phyloP scores from a whole-genome alignment of 2,113 vertebrate genomes.

The Silurus glanis region DNA sequence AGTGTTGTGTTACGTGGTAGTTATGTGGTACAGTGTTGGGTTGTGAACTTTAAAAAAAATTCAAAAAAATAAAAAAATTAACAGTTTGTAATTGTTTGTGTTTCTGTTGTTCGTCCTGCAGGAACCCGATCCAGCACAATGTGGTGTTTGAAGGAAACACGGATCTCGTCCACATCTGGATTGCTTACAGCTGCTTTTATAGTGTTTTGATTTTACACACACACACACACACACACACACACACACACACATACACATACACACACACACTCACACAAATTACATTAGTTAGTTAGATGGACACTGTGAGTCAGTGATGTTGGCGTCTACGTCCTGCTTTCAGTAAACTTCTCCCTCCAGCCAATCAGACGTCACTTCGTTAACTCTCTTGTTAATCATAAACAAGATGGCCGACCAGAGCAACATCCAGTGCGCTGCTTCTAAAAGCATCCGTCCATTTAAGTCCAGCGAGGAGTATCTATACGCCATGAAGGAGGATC shows the following conservation, averaged over 20 bases:
- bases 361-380: constrained; percentile 54
- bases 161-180: background rate
- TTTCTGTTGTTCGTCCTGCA: background rate
- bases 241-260: background rate
- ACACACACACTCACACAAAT: background rate
- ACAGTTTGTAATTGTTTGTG: background rate
- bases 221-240: background rate
- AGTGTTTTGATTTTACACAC: background rate
- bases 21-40: too few relatives aligned
- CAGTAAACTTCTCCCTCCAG: constrained; percentile 55
- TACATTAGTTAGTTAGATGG: too few relatives aligned
- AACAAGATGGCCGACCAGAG: constrained; percentile 79
- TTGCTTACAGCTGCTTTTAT: background rate
- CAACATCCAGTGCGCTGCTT: constrained; percentile 77
- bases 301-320: constrained; percentile 42
- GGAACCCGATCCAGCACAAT: background rate
- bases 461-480: constrained; percentile 89
- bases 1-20: too few relatives aligned
- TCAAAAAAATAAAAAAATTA: too few relatives aligned
- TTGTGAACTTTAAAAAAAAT: too few relatives aligned
- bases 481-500: constrained; percentile 96
- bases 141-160: background rate
- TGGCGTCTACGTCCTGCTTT: constrained; percentile 40
- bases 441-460: constrained; percentile 85
- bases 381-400: constrained; percentile 49